Evolutionary conservation across 1,140 invertebrate genomes (phyloP).

Genomic region (Bombyx mandarina): DNA sequence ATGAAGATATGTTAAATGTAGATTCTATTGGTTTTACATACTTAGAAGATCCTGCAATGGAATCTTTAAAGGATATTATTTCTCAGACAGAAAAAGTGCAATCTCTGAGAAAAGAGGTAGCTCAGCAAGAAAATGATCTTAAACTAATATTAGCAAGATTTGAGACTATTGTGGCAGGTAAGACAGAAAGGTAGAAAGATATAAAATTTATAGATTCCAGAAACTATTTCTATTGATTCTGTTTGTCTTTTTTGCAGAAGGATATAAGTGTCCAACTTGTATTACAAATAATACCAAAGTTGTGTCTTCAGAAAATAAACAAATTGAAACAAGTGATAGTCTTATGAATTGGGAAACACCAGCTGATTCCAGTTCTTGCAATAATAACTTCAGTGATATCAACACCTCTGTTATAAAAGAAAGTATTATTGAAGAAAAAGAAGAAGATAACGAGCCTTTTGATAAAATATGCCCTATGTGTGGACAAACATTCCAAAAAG

Average conservation of each 20-base stretch:
- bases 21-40: conserved; percentile 78
- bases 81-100: conserved; percentile 76
- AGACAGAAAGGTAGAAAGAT: conserved; percentile 4
- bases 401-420: conserved; percentile 30
- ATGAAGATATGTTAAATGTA: conserved; percentile 67
- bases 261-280: conserved; percentile 56
- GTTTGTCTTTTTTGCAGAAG: conserved; percentile 38
- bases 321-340: conserved; percentile 60
- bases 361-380: conserved; percentile 39
- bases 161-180: conserved; percentile 47
- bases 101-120: conserved; percentile 74
- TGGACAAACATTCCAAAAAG: conserved; percentile 60
- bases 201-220: not conserved
- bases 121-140: conserved; percentile 76
- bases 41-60: conserved; percentile 74
- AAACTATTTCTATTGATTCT: not conserved
- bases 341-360: conserved; percentile 45
- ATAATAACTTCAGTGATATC: conserved; percentile 38
- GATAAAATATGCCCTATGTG: conserved; percentile 73
- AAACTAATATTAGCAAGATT: conserved; percentile 57
- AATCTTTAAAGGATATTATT: conserved; percentile 76
- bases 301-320: conserved; percentile 46
- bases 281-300: conserved; percentile 34
- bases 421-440: conserved; percentile 19
- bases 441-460: conserved; percentile 20